Base-by-base conservation (phyloP, 2,797 vertebrate species). In the Peromyscus melanophrys region DNA sequence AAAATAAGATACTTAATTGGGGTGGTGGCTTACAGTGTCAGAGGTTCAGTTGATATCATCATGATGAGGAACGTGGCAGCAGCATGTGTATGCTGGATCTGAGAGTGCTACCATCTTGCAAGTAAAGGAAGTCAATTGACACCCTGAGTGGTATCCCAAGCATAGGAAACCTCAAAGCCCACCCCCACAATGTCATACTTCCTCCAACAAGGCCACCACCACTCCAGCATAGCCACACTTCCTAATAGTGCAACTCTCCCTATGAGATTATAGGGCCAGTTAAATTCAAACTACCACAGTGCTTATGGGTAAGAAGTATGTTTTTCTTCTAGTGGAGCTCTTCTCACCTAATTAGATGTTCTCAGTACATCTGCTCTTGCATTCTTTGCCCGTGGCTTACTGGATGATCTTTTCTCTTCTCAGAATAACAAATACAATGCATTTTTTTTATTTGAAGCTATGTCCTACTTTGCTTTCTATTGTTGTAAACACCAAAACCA, bases 371-470 rank as follows among this genome's bases (percentile, higher is more conserved):
- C 27, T 49, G 37, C 6, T 55, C 23, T 86, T 81, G 4, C 0
- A 55, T 29, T 86, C 19, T 34, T 34, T 59, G 34, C 12, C 67
- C 67, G 3, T 25, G 9, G 55, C 34, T 93, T 78, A 43, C 37
- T 59, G 49, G 93, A 63, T 77, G 31, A n/a, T 23, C 29, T 80
- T 94, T 93, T 34, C 14, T 87, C 89, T 63, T 65, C 40, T 27
- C 40, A 76, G 71, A 67, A 61, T 40, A 75, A 63, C 43, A 90
- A 73, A 69, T 82, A 9, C 23, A 67, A 55, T 63, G 40, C 52
- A 92, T 92, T 81, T 80, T 89, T 78, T 80, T 61, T 95, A 40
- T 89, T 92, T 91, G 69, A 86, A 40, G 12, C 77, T 14, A 4
- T 67, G 43, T 67, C 29, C 43, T 67, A 49, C 40, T 84, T 65